phyloP scores from a whole-genome alignment of 2,888 invertebrate genomes.

The Machimus rusticus region DNA sequence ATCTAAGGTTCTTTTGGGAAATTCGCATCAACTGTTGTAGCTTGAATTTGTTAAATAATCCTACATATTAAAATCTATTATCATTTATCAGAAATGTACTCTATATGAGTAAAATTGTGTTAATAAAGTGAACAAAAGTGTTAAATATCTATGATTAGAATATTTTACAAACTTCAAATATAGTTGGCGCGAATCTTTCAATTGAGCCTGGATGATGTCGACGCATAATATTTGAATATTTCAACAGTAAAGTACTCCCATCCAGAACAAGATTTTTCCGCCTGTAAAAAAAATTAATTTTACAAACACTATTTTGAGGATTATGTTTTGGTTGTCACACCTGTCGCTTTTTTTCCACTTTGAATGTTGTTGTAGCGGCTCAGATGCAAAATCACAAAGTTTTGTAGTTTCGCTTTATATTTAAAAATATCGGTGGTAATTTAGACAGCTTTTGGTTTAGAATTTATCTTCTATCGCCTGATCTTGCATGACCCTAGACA shows the following conservation, averaged over 20 bases:
- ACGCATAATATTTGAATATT: background rate
- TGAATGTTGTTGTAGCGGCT: background rate
- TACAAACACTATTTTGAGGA: background rate
- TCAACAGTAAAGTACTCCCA: background rate
- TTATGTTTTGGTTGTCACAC: background rate
- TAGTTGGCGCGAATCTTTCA: background rate
- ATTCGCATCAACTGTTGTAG: background rate
- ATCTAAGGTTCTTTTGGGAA: background rate
- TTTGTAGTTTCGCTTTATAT: background rate
- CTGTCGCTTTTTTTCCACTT: background rate
- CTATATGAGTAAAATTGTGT: background rate
- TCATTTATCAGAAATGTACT: background rate
- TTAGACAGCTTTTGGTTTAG: background rate
- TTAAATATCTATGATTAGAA: background rate
- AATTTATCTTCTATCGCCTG: background rate
- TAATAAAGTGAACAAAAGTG: background rate
- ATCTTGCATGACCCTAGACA: background rate
- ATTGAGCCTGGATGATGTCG: background rate
- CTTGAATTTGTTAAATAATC: background rate
- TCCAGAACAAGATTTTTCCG: background rate
- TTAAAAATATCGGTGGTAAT: background rate
- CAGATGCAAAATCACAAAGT: background rate
- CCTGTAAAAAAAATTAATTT: background rate
- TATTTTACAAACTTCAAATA: background rate
- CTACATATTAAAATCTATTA: background rate